phyloP scores from a whole-genome alignment of 2,113 vertebrate genomes.

The Mastomys coucha region DNA sequence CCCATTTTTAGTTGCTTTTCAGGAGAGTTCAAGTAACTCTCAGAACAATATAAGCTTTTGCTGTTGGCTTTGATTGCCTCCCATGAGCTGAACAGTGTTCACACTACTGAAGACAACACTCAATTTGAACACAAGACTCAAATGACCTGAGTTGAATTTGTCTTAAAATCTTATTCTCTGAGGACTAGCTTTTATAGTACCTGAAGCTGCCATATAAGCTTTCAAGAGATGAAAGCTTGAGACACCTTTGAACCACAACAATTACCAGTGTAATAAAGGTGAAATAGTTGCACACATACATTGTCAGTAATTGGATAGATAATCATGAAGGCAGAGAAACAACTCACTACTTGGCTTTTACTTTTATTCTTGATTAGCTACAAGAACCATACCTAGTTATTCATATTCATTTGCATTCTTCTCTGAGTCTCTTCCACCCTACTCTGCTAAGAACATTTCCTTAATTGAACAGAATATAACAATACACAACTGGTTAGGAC shows the following conservation, averaged over 20 bases:
- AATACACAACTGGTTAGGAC: not conserved
- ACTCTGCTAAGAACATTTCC: not conserved
- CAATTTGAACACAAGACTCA: not conserved
- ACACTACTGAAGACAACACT: not conserved
- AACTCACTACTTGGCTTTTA: not conserved
- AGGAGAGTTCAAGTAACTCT: not conserved
- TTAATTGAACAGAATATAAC: slow-evolving; percentile 17
- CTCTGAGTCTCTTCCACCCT: not conserved
- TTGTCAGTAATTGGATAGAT: not conserved
- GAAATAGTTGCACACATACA: not conserved
- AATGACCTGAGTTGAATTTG: not conserved
- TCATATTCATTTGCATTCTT: not conserved
- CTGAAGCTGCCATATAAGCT: not conserved
- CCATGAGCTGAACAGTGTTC: not conserved
- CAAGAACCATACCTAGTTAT: slow-evolving; percentile 9
- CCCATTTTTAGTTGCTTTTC: not conserved
- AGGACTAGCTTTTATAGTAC: not conserved
- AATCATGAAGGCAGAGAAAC: not conserved
- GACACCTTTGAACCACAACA: not conserved
- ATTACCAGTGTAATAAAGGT: not conserved
- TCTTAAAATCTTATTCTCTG: not conserved
- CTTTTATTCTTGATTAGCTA: slow-evolving; percentile 14
- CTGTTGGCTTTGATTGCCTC: not conserved
- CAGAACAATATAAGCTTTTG: not conserved
- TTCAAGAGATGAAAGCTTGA: not conserved